Conservation (phyloP, 2,113 vertebrate genomes). For the Gorilla gorilla region DNA sequence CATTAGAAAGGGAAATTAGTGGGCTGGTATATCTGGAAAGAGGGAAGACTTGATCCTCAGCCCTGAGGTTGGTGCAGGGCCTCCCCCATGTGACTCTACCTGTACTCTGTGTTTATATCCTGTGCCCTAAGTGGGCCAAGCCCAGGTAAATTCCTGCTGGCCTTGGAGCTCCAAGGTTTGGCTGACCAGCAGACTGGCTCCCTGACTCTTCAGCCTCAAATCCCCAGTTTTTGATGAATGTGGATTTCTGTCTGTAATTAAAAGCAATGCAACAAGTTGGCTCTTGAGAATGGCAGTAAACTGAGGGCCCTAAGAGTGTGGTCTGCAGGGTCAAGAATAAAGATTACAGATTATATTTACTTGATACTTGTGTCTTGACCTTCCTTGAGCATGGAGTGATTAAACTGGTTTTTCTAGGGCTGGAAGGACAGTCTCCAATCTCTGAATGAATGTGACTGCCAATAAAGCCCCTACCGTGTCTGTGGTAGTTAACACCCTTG, state of each 20-base stretch:
- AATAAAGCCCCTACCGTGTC: not conserved
- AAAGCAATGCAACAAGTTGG: constrained; percentile 13
- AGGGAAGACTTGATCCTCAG: not conserved
- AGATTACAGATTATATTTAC: constrained; percentile 11
- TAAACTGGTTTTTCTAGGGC: not conserved
- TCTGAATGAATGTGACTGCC: not conserved
- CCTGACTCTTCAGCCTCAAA: not conserved
- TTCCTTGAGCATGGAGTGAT: not conserved
- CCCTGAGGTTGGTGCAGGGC: not conserved
- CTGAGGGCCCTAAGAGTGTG: not conserved
- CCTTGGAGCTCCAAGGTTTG: not conserved
- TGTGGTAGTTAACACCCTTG: not conserved
- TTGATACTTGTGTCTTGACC: not conserved
- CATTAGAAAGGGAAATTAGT: not conserved
- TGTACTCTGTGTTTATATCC: not conserved
- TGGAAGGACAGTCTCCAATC: not conserved
- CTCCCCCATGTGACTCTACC: not conserved
- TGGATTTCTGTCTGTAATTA: constrained; percentile 49
- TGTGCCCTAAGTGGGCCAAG: not conserved
- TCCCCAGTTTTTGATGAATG: not conserved
- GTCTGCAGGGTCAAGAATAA: constrained; percentile 33
- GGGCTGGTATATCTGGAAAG: not conserved
- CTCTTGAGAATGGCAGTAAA: not conserved
- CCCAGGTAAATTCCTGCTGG: not conserved
- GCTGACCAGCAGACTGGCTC: not conserved